Evolutionary conservation across 35 echinoderm and acorn worm genomes (phyloP).

Genomic region (Apostichopus japonicus): DNA sequence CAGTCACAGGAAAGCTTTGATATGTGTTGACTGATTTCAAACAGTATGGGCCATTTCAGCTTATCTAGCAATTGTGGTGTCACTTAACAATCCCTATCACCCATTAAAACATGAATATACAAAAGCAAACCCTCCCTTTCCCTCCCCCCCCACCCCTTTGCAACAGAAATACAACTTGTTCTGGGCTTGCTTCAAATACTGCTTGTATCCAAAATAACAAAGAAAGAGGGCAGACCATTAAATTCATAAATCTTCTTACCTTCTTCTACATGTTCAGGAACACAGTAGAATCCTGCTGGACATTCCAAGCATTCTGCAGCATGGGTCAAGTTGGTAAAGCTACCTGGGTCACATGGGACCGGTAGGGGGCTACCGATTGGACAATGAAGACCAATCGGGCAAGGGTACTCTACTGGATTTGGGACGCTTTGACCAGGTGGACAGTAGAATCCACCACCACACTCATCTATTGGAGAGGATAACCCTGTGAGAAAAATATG

Average conservation of each 20-base stretch:
- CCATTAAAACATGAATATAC: too few relatives aligned
- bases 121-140: too few relatives aligned
- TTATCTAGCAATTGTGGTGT: too few relatives aligned
- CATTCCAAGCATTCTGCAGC: slow-evolving; percentile 81
- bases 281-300: slow-evolving; percentile 91
- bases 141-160: too few relatives aligned
- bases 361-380: slow-evolving; percentile 94
- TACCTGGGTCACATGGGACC: slow-evolving; percentile 89
- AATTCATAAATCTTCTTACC: slow-evolving; percentile 59
- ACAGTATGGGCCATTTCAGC: too few relatives aligned
- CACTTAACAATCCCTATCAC: too few relatives aligned
- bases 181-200: too few relatives aligned
- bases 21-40: too few relatives aligned
- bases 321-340: slow-evolving; percentile 95
- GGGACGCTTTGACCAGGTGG: slow-evolving; percentile 88
- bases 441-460: slow-evolving; percentile 91
- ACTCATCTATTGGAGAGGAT: slow-evolving; percentile 73
- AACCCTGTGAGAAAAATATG: slow-evolving; percentile 63
- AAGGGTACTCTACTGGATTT: slow-evolving; percentile 85
- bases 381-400: slow-evolving; percentile 89
- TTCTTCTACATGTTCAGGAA: slow-evolving; percentile 94
- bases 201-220: too few relatives aligned
- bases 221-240: too few relatives aligned
- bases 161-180: too few relatives aligned
- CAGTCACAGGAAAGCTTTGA: too few relatives aligned